These are phyloP conservation scores for Alligator sinensis DNA, from an alignment of 2,113 vertebrate species.

Conservation along the genomic window DNA sequence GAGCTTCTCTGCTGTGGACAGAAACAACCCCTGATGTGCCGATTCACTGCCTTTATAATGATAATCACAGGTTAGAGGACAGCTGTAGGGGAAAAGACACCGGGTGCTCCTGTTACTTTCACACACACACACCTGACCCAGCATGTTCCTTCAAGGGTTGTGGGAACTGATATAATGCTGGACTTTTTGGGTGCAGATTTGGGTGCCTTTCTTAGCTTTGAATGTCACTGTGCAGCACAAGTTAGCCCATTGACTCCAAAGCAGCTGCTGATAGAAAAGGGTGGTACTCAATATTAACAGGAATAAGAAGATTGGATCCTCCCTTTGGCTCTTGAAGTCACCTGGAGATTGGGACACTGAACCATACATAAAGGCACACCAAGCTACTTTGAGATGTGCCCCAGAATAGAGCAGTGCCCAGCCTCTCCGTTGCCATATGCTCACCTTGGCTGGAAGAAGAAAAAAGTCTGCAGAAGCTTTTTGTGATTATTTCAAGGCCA, in stretches of 20 bases:
- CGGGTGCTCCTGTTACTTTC: neutral
- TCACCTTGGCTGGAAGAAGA: neutral
- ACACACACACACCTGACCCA: fast-evolving
- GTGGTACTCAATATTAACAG: fast-evolving
- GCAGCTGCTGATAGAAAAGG: neutral
- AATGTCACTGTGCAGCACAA: fast-evolving
- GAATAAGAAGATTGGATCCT: neutral
- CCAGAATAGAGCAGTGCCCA: neutral
- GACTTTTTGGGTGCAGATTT: neutral
- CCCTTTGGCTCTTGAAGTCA: neutral
- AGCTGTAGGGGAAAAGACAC: neutral
- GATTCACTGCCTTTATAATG: neutral
- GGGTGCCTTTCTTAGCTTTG: neutral
- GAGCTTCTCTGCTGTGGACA: constrained; percentile 47
- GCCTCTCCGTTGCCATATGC: neutral
- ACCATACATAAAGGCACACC: neutral
- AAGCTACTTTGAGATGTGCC: neutral
- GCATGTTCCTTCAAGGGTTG: fast-evolving
- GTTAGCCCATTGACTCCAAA: neutral
- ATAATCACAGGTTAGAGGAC: constrained; percentile 1
- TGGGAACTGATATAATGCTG: neutral
- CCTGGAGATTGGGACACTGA: neutral
- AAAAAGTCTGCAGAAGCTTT: neutral
- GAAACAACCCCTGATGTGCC: constrained; percentile 24
- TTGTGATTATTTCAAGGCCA: neutral